phyloP scores from a whole-genome alignment of 2,113 vertebrate genomes.

The Neogale vison region DNA sequence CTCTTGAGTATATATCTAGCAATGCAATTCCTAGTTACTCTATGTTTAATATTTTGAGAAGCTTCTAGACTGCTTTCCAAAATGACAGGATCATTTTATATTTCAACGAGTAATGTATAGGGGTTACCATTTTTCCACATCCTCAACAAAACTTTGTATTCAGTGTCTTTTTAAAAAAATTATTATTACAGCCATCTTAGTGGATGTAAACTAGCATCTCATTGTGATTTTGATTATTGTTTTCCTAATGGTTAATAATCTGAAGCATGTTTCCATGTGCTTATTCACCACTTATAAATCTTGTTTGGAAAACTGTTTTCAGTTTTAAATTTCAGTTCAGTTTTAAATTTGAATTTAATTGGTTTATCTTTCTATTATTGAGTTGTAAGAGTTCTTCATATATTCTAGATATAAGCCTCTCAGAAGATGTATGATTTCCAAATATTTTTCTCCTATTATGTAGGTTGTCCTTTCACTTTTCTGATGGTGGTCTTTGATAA shows the following conservation, averaged over 20 bases:
- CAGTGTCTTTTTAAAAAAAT: not conserved
- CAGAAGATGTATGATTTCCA: not conserved
- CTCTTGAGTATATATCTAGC: not conserved
- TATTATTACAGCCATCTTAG: not conserved
- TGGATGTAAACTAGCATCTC: not conserved
- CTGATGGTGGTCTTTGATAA: not conserved
- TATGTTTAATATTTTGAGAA: not conserved
- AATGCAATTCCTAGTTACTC: not conserved
- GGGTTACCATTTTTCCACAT: not conserved
- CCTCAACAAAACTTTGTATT: not conserved
- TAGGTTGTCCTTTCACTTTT: not conserved
- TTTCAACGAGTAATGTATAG: not conserved
- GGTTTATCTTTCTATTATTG: not conserved
- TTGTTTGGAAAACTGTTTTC: not conserved
- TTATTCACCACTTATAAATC: not conserved
- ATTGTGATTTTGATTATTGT: not conserved
- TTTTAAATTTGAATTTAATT: not conserved
- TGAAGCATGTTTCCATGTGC: not conserved
- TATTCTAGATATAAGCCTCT: not conserved
- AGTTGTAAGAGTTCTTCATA: not conserved
- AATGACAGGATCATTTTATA: not conserved
- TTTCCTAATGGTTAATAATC: not conserved
- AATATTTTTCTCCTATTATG: not conserved
- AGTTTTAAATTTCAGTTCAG: too few species aligned
- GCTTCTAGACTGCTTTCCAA: not conserved